phyloP scores from a whole-genome alignment of 2,113 vertebrate species.

The Opisthocomus hoazin region DNA sequence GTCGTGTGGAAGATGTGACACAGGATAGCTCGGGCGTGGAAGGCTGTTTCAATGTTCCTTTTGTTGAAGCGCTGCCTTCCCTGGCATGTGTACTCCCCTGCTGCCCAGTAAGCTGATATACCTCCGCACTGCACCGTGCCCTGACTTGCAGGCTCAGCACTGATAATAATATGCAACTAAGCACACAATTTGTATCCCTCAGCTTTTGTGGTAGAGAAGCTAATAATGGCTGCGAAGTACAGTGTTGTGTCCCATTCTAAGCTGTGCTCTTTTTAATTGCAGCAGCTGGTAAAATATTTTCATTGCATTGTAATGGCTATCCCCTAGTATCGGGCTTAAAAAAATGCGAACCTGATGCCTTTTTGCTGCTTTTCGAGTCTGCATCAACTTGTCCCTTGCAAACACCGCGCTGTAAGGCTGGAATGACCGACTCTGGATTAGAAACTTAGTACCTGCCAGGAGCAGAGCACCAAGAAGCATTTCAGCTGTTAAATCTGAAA shows the following conservation, averaged over 20 bases:
- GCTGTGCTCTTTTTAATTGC: background rate
- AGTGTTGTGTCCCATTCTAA: background rate
- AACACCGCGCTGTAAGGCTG: background rate
- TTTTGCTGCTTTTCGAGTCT: background rate
- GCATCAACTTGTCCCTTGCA: background rate
- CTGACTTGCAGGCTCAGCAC: background rate
- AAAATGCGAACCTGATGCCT: background rate
- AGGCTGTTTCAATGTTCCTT: background rate
- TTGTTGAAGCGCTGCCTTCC: rapidly evolving
- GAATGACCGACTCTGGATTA: background rate
- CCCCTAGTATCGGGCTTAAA: background rate
- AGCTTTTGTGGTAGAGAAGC: background rate
- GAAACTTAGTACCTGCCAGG: background rate
- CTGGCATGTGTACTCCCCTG: rapidly evolving
- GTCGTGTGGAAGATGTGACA: background rate
- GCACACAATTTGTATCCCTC: background rate
- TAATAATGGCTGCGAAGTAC: background rate
- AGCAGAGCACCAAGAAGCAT: background rate
- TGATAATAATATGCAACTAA: background rate
- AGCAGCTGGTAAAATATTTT: background rate
- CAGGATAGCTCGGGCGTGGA: background rate
- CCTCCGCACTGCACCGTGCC: background rate
- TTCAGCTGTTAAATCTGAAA: slow-evolving; percentile 7
- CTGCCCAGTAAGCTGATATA: background rate
- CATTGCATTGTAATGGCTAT: background rate